Evolutionary conservation across 2,888 invertebrate species (phyloP).

Genomic region (Blomia tropicalis): DNA sequence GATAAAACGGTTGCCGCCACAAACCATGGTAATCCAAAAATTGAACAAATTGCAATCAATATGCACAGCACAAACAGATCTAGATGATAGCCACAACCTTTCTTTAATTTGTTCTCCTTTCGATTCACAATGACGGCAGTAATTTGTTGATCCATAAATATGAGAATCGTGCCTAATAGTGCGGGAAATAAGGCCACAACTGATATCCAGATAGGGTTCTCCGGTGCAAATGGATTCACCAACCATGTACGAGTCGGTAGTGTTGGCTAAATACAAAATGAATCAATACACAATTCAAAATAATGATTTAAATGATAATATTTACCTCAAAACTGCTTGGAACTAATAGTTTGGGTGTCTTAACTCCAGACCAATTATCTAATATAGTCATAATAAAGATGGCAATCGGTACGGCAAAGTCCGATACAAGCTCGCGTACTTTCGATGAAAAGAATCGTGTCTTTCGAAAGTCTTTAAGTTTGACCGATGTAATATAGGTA

Average conservation of each 20-base stretch:
- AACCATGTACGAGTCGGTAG: conserved; percentile 41
- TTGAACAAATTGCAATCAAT: conserved; percentile 69
- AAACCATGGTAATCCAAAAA: conserved; percentile 88
- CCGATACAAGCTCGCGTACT: conserved; percentile 74
- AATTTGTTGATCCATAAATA: conserved; percentile 99
- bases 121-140: conserved; percentile 95
- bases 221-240: conserved; percentile 32
- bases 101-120: conserved; percentile 92
- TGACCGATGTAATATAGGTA: conserved; percentile 72
- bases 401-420: conserved; percentile 92
- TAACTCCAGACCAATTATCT: conserved; percentile 63
- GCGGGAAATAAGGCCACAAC: conserved; percentile 72
- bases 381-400: conserved; percentile 77
- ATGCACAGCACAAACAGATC: conserved; percentile 77
- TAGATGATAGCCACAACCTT: conserved; percentile 89
- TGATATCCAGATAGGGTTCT: conserved; percentile 71
- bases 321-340: conserved; percentile 57
- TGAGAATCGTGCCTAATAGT: conserved; percentile 78
- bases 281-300: conserved; percentile 2
- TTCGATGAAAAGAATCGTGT: conserved; percentile 81
- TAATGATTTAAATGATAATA: background rate
- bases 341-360: conserved; percentile 70
- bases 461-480: conserved; percentile 79
- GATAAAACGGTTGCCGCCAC: conserved; percentile 93
- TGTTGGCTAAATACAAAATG: no score